A percentile compares a stretch with the other conserved stretches of the same genome.
These are phyloP conservation scores for Pherbina coryleti DNA, from an alignment of 2,888 invertebrate genomes.

Conservation along the genomic window DNA sequence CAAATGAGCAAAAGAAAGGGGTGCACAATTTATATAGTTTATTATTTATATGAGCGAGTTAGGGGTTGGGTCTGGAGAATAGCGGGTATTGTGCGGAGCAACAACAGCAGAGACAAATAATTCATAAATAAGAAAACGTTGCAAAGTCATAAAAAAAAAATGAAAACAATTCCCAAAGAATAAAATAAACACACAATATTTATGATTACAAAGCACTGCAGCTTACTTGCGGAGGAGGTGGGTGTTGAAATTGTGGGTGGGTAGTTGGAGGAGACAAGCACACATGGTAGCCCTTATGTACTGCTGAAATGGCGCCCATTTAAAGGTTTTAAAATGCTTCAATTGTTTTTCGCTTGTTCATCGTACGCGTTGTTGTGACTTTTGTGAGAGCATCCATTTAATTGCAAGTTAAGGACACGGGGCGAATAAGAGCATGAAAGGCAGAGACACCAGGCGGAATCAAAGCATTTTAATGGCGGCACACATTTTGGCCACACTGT, in stretches of 20 bases:
- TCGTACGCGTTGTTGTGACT: slow-evolving; percentile 10
- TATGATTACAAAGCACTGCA: slow-evolving; percentile 29
- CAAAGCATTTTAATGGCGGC: slow-evolving; percentile 27
- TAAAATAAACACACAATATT: slow-evolving; percentile 36
- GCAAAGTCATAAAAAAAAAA: background rate
- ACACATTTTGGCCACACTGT: slow-evolving; percentile 27
- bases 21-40: slow-evolving; percentile 30
- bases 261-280: background rate
- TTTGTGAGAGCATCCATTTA: slow-evolving; percentile 1
- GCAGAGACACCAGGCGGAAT: background rate
- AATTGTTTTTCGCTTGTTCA: slow-evolving; percentile 16
- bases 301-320: slow-evolving; percentile 32
- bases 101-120: slow-evolving; percentile 32
- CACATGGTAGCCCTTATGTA: background rate
- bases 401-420: background rate
- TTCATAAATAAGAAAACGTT: slow-evolving; percentile 21
- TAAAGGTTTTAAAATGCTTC: slow-evolving; percentile 21
- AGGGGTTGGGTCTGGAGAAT: background rate
- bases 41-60: slow-evolving; percentile 10
- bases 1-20: slow-evolving; percentile 8
- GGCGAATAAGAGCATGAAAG: background rate
- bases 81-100: background rate
- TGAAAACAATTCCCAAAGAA: slow-evolving; percentile 24
- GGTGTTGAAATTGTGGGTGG: no score
- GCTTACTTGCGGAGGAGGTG: background rate